Percentiles rank a stretch among this genome's conserved stretches.
Conservation (phyloP, 2,888 invertebrate genomes). For the Watsonalla cultraria region DNA sequence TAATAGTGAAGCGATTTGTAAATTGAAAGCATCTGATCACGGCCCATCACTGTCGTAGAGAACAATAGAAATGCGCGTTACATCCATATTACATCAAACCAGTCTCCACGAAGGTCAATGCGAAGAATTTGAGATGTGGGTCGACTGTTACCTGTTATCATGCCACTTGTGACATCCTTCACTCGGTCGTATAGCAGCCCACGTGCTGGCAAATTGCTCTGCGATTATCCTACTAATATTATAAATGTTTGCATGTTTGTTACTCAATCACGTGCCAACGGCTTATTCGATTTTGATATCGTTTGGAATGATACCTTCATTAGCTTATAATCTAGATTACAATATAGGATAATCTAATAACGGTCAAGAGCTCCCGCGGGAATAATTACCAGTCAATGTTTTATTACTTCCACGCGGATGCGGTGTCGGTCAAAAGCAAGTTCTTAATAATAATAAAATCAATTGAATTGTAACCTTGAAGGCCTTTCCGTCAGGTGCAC, state of each 20-base stretch:
- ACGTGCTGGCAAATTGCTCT: background rate
- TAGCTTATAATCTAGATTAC: no score
- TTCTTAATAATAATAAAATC: background rate
- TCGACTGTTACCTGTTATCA: conserved; percentile 12
- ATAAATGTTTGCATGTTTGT: no score
- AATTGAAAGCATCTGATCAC: background rate
- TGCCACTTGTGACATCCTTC: conserved; percentile 6
- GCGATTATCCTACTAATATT: background rate
- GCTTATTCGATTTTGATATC: no score
- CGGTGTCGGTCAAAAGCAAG: no score
- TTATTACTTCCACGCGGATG: no score
- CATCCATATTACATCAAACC: conserved; percentile 15
- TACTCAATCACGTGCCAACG: no score
- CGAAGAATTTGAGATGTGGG: conserved; percentile 34
- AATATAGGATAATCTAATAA: no score
- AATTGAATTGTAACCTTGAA: background rate
- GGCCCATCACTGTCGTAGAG: background rate
- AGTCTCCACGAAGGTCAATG: conserved; percentile 36
- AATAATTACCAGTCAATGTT: no score
- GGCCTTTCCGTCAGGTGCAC: background rate
- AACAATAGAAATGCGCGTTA: conserved; percentile 15
- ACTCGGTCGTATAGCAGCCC: background rate
- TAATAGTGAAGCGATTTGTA: no score
- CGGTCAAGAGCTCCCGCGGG: no score
- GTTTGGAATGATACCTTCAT: no score